Evolutionary conservation across 2,113 vertebrate species (phyloP).

Genomic region (Percina caprodes): DNA sequence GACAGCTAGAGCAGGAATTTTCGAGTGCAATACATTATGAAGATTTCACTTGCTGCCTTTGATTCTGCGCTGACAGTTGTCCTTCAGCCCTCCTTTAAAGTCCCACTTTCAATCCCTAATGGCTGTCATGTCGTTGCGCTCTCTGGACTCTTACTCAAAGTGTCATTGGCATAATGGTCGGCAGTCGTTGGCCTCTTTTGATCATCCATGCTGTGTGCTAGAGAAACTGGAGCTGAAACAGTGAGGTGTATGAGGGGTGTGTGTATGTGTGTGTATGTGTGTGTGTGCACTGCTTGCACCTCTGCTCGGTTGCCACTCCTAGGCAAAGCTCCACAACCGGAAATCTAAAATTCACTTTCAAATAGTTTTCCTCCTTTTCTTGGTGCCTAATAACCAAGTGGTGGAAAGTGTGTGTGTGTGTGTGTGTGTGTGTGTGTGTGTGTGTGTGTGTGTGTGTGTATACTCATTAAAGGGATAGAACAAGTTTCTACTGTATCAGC

Average conservation of each 20-base stretch:
- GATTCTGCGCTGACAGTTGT: slow-evolving; percentile 88
- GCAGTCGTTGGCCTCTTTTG: slow-evolving; percentile 87
- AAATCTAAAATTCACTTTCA: slow-evolving; percentile 91
- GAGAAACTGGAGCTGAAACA: slow-evolving; percentile 80
- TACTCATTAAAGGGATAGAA: slow-evolving; percentile 83
- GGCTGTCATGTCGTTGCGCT: slow-evolving; percentile 88
- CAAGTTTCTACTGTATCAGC: slow-evolving; percentile 83
- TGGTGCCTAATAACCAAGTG: slow-evolving; percentile 82
- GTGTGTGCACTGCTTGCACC: slow-evolving; percentile 52
- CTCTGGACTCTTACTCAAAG: slow-evolving; percentile 89
- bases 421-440: slow-evolving; percentile 43
- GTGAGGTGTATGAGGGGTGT: slow-evolving; percentile 70
- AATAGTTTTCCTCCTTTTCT: slow-evolving; percentile 83
- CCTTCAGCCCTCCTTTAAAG: slow-evolving; percentile 89
- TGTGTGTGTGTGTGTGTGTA: slow-evolving; percentile 53
- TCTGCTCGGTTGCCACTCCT: slow-evolving; percentile 77
- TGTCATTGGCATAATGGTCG: slow-evolving; percentile 90
- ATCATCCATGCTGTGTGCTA: slow-evolving; percentile 85
- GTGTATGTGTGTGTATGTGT: slow-evolving; percentile 39
- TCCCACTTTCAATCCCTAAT: slow-evolving; percentile 89
- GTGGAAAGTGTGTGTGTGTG: slow-evolving; percentile 61
- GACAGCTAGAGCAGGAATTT: slow-evolving; percentile 71
- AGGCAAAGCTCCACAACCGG: slow-evolving; percentile 82
- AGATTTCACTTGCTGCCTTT: slow-evolving; percentile 88
- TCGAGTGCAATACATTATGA: slow-evolving; percentile 84